Evolutionary conservation across 1,140 invertebrate genomes (phyloP).

Genomic region (Plutomurus gul): DNA sequence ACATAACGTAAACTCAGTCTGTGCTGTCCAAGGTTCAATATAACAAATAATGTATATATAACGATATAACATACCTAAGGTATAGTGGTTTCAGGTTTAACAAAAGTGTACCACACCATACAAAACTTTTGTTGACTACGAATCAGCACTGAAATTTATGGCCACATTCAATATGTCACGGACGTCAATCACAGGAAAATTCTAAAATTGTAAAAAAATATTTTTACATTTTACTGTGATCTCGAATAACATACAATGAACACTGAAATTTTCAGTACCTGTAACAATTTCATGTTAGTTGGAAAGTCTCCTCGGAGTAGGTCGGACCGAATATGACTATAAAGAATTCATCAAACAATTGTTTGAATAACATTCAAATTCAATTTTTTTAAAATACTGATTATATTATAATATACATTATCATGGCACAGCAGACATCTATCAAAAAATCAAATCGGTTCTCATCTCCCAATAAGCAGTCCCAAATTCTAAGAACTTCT

Average conservation of each 20-base stretch:
- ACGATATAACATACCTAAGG: too few species aligned
- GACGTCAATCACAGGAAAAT: slow-evolving; percentile 51
- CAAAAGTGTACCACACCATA: too few species aligned
- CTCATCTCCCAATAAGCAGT: slow-evolving; percentile 88
- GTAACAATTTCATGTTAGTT: slow-evolving; percentile 88
- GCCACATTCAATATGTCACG: slow-evolving; percentile 48
- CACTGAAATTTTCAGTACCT: slow-evolving; percentile 60
- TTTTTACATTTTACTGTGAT: not conserved
- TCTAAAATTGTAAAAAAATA: slow-evolving; percentile 36
- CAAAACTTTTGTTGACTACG: too few species aligned
- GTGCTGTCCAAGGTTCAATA: too few species aligned
- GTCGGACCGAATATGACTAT: slow-evolving; percentile 77
- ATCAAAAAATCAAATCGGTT: slow-evolving; percentile 88
- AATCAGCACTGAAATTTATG: slow-evolving; percentile 37
- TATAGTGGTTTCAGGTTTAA: too few species aligned
- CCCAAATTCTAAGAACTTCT: slow-evolving; percentile 94
- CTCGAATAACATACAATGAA: not conserved
- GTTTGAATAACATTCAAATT: slow-evolving; percentile 38
- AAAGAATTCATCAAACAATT: slow-evolving; percentile 55
- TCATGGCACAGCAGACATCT: slow-evolving; percentile 93
- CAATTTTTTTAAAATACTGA: too few species aligned
- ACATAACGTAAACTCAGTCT: too few species aligned
- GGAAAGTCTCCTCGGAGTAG: slow-evolving; percentile 86
- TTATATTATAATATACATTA: slow-evolving; percentile 76
- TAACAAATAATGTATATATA: too few species aligned